Evolutionary conservation across 2,113 vertebrate genomes (phyloP), one percentile per base, ranked within the genome.

Genomic region (Trogon melanurus): DNA sequence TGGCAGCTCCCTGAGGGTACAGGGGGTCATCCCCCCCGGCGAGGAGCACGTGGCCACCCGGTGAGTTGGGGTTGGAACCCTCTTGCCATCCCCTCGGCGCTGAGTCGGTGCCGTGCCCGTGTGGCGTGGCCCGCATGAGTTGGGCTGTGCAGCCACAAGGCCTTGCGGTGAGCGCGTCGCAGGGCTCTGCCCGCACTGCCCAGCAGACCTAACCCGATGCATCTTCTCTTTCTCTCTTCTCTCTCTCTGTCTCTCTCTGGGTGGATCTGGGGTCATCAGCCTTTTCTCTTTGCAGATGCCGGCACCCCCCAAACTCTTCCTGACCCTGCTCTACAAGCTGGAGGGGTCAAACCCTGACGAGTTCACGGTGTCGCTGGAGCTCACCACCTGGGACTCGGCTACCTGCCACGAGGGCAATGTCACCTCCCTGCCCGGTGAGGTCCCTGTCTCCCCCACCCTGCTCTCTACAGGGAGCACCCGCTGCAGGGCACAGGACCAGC

Each of bases 261-360:
- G 94, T 96, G 96, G 96, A 95, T 88, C 5, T 86, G 97, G 96
- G 96, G 95, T 96, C 82, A 73, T 82, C 95, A 99, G 99, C 97
- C 96, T 99, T 72, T 99, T 99, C 90, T 99, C 99, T 72, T 97
- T 99, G 76, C 98, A 99, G 71, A 91, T 99, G 16, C 97, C 97
- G 0, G 88, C 98, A 11, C 97, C 98, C 0, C 95, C 98, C 48
- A 98, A 85, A 50, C 93, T 98, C 4, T 97, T 99, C 85, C 92
- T 99, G 76, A 98, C 97, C 44, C 29, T 99, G 44, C 95, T 99
- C 38, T 99, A 98, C 88, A 99, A 99, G 96, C 86, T 98, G 5
- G 98, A 98, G 71, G 97, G 73, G 4, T 92, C 96, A 0, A 36
- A 91, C 11, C 11, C 45, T 0, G 56, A 95, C 0, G 97, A 96